Evolutionary conservation across 2,888 invertebrate genomes (phyloP).

Genomic region (Andrena bicolor): DNA sequence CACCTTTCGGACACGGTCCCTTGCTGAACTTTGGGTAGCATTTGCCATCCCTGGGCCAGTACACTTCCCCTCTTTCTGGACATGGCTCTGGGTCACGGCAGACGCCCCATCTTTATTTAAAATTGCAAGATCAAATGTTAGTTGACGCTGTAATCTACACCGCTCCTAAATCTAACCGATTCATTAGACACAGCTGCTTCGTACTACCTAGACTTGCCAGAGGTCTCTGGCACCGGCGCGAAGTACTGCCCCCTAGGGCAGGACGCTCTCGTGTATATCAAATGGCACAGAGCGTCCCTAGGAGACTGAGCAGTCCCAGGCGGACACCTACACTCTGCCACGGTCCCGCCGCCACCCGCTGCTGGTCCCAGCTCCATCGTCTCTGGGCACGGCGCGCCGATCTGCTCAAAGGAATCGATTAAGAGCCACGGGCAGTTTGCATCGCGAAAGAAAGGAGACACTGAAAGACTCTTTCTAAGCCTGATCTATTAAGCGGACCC

Average conservation of each 20-base stretch:
- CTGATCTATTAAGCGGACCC: slow-evolving; percentile 20
- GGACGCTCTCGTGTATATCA: slow-evolving; percentile 91
- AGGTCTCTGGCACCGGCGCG: slow-evolving; percentile 87
- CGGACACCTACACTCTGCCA: slow-evolving; percentile 93
- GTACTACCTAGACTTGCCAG: slow-evolving; percentile 74
- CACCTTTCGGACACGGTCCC: slow-evolving; percentile 92
- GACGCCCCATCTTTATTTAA: slow-evolving; percentile 89
- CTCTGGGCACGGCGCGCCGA: slow-evolving; percentile 93
- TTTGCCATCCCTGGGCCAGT: slow-evolving; percentile 91
- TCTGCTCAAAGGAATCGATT: slow-evolving; percentile 77
- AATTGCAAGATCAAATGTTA: slow-evolving; percentile 80
- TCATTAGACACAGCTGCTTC: not conserved
- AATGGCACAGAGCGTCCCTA: slow-evolving; percentile 90
- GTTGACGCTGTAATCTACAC: not conserved
- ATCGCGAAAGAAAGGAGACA: not conserved
- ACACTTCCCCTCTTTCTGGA: slow-evolving; percentile 88
- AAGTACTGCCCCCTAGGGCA: slow-evolving; percentile 91
- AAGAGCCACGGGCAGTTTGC: not conserved
- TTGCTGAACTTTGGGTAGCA: slow-evolving; percentile 90
- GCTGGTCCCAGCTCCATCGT: slow-evolving; percentile 93
- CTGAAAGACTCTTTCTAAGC: slow-evolving; percentile 5
- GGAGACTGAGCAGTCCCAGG: slow-evolving; percentile 91
- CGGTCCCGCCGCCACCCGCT: slow-evolving; percentile 86
- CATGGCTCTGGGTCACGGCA: slow-evolving; percentile 90
- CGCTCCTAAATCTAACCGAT: not conserved